These are phyloP conservation scores for Pecten maximus DNA, from an alignment of 2,888 invertebrate species.

Conservation along the genomic window DNA sequence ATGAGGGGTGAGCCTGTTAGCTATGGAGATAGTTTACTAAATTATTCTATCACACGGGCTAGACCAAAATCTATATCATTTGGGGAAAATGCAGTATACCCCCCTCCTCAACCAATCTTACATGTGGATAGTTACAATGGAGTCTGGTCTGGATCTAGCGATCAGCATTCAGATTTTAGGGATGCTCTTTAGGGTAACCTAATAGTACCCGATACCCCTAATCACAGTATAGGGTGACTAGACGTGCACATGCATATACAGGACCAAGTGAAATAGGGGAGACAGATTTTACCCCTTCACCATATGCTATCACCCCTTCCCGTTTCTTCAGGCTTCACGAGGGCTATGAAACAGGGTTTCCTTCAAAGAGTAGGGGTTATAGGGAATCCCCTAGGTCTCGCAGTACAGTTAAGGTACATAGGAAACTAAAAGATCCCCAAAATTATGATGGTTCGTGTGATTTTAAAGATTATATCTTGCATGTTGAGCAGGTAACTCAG, in stretches of 20 bases:
- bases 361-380: too few species aligned
- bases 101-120: neutral
- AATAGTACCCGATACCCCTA: too few species aligned
- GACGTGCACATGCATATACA: neutral
- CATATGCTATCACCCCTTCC: neutral
- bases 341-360: neutral
- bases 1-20: neutral
- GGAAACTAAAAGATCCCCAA: neutral
- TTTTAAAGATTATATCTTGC: neutral
- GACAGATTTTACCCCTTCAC: neutral
- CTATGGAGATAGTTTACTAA: neutral
- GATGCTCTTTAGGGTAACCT: neutral
- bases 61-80: neutral
- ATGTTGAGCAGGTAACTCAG: neutral
- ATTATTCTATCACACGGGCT: neutral
- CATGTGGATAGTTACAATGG: neutral
- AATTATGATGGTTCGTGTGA: neutral
- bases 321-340: neutral
- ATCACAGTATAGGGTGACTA: too few species aligned
- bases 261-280: neutral
- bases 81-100: neutral
- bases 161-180: neutral
- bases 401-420: neutral
- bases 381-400: neutral
- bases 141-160: neutral